Base-by-base conservation (phyloP, 2,113 vertebrate species). In the Maylandia zebra region DNA sequence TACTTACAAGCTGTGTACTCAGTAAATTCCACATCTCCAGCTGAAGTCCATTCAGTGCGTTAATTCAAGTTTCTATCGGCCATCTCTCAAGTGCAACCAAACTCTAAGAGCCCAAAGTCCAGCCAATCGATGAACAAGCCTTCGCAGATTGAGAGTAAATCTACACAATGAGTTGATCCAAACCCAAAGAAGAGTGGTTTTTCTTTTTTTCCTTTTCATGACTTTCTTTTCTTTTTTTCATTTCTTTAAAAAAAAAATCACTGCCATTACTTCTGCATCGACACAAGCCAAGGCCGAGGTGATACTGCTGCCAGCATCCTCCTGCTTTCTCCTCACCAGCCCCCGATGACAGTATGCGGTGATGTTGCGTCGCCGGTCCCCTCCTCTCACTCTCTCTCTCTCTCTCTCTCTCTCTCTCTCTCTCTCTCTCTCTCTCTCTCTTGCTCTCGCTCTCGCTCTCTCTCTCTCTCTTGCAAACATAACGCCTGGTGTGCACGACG, bases 301-400 rank as follows among this genome's bases (percentile, higher is more conserved):
- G 71, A n/a, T 14, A n/a, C 17, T 64, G 88, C 83, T 76, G 85
- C 36, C 85, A 86, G 90, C 88, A 88, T 89, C 89, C 87, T 53
- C 84, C 79, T 53, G 81, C 66, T 89, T 91, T 94, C 93, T 94
- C 92, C 91, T 92, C 94, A 82, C 34, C 83, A 89, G 82, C 61
- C 76, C 88, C 52, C 83, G 88, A 89, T 84, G 87, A 92, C 90
- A 93, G 92, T 91, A 89, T 88, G 92, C 45, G 57, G 83, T 86
- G 91, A 88, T 95, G 92, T 93, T 94, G 94, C 88, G 92, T 92
- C 92, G 81, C 88, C 78, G 89, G 74, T 84, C 84, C 80, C 89
- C 92, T 87, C 82, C 88, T 7, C 69, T 24, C 48, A 1, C 45
- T 5, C 76, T 17, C 69, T 3, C 79, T n/a, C 61, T 24, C 45